Conservation (phyloP, 1,140 invertebrate species). For the Bombyx mandarina region DNA sequence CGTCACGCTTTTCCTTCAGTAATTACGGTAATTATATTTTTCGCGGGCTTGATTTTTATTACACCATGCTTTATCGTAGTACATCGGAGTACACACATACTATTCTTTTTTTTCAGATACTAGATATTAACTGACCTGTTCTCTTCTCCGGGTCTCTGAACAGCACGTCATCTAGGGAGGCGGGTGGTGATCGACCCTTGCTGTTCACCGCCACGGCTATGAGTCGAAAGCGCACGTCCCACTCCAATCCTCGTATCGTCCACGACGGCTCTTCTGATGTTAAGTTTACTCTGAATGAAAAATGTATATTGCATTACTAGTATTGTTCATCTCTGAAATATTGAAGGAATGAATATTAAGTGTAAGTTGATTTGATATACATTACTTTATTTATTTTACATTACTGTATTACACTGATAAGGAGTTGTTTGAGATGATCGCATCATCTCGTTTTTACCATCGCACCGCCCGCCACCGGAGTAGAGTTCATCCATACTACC, state of each 20-base stretch:
- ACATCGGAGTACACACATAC: not conserved
- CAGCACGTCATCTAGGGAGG: constrained; percentile 81
- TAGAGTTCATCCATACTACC: too few relatives aligned
- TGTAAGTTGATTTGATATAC: too few relatives aligned
- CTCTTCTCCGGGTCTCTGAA: constrained; percentile 85
- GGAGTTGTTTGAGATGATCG: too few relatives aligned
- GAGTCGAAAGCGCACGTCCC: constrained; percentile 81
- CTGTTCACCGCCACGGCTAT: constrained; percentile 83
- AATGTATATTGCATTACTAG: too few relatives aligned
- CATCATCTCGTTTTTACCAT: too few relatives aligned
- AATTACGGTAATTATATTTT: not conserved
- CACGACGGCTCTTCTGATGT: constrained; percentile 78
- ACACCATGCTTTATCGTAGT: not conserved
- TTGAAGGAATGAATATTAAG: too few relatives aligned
- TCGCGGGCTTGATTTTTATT: too few relatives aligned
- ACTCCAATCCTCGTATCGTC: constrained; percentile 79
- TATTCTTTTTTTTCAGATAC: not conserved
- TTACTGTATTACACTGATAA: too few relatives aligned
- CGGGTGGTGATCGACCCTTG: constrained; percentile 81
- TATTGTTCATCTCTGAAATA: too few relatives aligned
- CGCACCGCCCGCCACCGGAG: too few relatives aligned
- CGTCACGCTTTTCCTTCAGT: not conserved
- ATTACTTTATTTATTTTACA: too few relatives aligned
- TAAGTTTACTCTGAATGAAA: constrained; percentile 72
- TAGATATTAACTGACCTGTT: constrained; percentile 74